phyloP scores from a whole-genome alignment of 2,113 vertebrate species.

The Chinchilla lanigera region DNA sequence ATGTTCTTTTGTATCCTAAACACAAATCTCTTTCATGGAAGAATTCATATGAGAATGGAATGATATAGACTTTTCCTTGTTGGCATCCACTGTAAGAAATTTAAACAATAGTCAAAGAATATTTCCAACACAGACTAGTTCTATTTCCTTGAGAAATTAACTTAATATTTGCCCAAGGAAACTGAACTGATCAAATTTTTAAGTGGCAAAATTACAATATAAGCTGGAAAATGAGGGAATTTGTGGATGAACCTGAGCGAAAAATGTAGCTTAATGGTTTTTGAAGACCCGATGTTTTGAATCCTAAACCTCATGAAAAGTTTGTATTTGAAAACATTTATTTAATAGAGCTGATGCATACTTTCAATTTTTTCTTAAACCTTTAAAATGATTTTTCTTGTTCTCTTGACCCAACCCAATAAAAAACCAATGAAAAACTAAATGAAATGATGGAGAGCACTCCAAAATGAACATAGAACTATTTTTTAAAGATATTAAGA shows the following conservation, averaged over 20 bases:
- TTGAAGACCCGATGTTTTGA: background rate
- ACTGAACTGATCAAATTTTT: background rate
- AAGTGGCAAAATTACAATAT: background rate
- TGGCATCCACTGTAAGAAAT: background rate
- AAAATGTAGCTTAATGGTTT: background rate
- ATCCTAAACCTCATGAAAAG: background rate
- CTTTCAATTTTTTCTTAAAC: background rate
- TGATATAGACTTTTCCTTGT: background rate
- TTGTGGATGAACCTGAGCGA: background rate
- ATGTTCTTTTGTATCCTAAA: background rate
- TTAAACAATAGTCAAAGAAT: background rate
- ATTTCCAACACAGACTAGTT: background rate
- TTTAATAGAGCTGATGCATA: background rate
- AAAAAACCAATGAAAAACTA: background rate
- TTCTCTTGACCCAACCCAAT: background rate
- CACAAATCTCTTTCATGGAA: background rate
- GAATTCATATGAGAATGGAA: background rate
- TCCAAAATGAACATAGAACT: background rate
- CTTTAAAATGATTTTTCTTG: background rate
- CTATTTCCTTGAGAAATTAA: constrained; percentile 21
- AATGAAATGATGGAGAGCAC: background rate
- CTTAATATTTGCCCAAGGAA: constrained; percentile 11
- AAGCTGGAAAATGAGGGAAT: background rate
- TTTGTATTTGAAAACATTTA: background rate
- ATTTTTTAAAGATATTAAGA: background rate